Evolutionary conservation across 2,888 invertebrate genomes (phyloP), one percentile per base, ranked within the genome.

Genomic region (Tanypteryx hageni): DNA sequence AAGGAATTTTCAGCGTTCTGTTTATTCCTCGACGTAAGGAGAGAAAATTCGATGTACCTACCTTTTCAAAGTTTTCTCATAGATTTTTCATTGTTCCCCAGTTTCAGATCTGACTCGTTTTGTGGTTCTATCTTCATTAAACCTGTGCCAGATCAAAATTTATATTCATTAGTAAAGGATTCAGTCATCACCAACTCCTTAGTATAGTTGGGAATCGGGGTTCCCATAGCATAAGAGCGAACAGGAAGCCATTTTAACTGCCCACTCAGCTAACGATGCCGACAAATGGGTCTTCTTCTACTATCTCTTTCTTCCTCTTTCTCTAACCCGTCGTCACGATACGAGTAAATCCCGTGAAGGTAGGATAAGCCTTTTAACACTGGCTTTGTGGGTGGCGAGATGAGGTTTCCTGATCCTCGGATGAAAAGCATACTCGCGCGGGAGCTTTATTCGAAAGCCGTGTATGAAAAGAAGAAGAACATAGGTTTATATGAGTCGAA

Each of bases 231-330:
- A 3, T 1, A 64, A 64, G n/a, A n/a, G n/a, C 22, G 7, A 0
- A 0, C 7, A 7, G 64, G 64, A 14, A 64, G n/a, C 11, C 64
- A 7, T 64, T 64, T 64, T 64, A 14, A 76, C 76, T 27, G 76
- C 27, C 76, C 76, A 76, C 18, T 76, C 76, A 76, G 76, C 76
- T 76, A 76, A 76, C 76, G 76, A 76, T 76, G 76, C 27, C 22
- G 76, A 76, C 76, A 27, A 76, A 76, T 76, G 76, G 22, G 10
- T n/a, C n/a, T 76, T 27, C 3, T 76, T 27, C 27, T 11, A n/a
- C 22, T 5, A 44, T 44, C 44, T 22, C 22, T 22, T 22, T 22
- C 76, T 76, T 27, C n/a, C n/a, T n/a, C n/a, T n/a, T n/a, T n/a
- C n/a, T 44, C 44, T 44, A 44, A 44, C 3, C 44, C 44, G 44